Evolutionary conservation across 2,113 vertebrate genomes (phyloP).

Genomic region (Petromus typicus): DNA sequence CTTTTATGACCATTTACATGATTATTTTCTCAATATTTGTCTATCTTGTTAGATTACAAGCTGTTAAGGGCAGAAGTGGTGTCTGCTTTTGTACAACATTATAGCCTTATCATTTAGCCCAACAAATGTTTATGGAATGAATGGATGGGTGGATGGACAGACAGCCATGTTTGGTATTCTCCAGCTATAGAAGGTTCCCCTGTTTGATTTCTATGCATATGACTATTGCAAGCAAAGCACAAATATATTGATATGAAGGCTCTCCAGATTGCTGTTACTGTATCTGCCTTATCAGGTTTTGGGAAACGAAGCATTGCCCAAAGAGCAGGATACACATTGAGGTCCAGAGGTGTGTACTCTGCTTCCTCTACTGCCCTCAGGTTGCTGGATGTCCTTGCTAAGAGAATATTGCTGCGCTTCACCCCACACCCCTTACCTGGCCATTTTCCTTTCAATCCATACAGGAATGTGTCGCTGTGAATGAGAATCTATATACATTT

Average conservation of each 20-base stretch:
- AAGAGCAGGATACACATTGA: background rate
- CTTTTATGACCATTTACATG: background rate
- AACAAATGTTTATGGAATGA: background rate
- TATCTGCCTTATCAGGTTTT: background rate
- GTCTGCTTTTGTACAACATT: background rate
- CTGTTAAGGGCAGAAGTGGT: background rate
- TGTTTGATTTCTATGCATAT: background rate
- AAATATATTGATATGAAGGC: background rate
- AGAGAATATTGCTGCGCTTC: background rate
- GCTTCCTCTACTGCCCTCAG: background rate
- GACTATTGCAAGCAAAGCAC: background rate
- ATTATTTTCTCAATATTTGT: background rate
- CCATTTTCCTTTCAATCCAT: background rate
- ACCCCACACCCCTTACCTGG: background rate
- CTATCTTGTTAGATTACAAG: background rate
- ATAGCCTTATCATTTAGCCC: background rate
- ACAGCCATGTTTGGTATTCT: background rate
- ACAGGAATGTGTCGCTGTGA: background rate
- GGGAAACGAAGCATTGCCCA: background rate
- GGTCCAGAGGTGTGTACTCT: background rate
- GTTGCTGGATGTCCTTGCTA: background rate
- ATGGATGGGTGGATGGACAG: background rate
- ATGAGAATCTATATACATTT: background rate
- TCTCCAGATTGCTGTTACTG: background rate
- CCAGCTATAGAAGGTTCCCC: background rate